phyloP scores from a whole-genome alignment of 2,888 invertebrate species.

The Escarpia spicata region DNA sequence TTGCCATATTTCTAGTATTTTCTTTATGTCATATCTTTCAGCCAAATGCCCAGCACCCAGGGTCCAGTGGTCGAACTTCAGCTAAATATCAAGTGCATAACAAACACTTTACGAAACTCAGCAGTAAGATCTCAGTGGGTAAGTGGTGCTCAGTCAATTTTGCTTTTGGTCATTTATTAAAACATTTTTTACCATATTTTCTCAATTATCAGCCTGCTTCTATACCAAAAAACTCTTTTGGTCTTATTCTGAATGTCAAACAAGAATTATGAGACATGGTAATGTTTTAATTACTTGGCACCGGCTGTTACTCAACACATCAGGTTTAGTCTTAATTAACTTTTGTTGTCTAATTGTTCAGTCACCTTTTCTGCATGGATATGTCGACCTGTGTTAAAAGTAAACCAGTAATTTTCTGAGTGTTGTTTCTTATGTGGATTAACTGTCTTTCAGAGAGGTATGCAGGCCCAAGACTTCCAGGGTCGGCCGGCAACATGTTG shows the following conservation, averaged over 20 bases:
- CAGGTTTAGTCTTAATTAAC: too few relatives aligned
- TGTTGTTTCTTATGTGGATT: background rate
- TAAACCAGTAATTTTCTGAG: background rate
- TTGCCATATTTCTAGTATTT: background rate
- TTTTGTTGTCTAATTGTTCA: too few relatives aligned
- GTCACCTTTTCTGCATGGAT: background rate
- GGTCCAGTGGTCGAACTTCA: background rate
- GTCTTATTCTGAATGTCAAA: too few relatives aligned
- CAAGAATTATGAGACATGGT: too few relatives aligned
- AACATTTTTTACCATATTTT: background rate
- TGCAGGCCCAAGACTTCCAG: conserved; percentile 74
- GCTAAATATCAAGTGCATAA: conserved; percentile 22
- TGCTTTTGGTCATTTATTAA: background rate
- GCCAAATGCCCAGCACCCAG: conserved; percentile 24
- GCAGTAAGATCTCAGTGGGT: conserved; percentile 22
- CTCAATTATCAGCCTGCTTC: too few relatives aligned
- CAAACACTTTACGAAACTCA: conserved; percentile 8
- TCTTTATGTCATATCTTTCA: background rate
- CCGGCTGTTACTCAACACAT: background rate
- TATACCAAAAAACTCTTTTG: too few relatives aligned
- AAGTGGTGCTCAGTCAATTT: background rate
- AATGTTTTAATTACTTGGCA: too few relatives aligned
- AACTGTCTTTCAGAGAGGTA: conserved; percentile 71
- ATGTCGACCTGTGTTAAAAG: background rate
- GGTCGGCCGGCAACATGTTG: conserved; percentile 75